Evolutionary conservation across 2,797 vertebrate species (phyloP), one percentile per base, ranked within the genome.

Genomic region (Thunnus albacares): DNA sequence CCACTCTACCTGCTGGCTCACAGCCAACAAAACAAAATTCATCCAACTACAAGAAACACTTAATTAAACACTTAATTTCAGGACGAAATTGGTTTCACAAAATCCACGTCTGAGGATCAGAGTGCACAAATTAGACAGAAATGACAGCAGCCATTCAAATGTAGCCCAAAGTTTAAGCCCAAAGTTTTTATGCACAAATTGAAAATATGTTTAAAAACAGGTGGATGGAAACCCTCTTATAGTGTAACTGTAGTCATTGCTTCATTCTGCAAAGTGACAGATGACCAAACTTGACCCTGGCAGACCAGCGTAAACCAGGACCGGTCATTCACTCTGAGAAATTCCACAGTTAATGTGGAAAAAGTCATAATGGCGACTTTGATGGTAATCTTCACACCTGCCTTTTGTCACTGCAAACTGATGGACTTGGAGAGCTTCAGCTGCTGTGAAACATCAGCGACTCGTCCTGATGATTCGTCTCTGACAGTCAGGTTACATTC

Each of bases 361-460:
- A 57, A 49, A 22, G 4, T 22, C 33, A 9, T 4, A 33, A 30
- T 7, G 22, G 13, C 43, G 5, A 3, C 20, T 0, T 1, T 45
- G 64, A 69, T 6, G 12, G 9, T 8, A 28, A 64, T 15, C 10
- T 35, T 13, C 49, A 66, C 1, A 11, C 11, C 81, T 35, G 71
- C 20, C 24, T 43, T 38, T 28, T 64, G 17, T 72, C 69, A 67
- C 15, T 12, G 33, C 26, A 12, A 55, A 53, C 5, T 24, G 18
- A 53, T 6, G 47, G 57, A 13, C 17, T 38, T 45, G 4, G 6
- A 56, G 49, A 60, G 58, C 58, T 3, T 1, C 71, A 74, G 65
- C 80, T 74, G 80, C 75, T 63, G 57, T 8, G 52, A 59, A 30
- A 20, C 58, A 9, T 77, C 24, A 68, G 28, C 38, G 38, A 38